Conservation (phyloP, 2,888 invertebrate species). For the Eurois occulta region DNA sequence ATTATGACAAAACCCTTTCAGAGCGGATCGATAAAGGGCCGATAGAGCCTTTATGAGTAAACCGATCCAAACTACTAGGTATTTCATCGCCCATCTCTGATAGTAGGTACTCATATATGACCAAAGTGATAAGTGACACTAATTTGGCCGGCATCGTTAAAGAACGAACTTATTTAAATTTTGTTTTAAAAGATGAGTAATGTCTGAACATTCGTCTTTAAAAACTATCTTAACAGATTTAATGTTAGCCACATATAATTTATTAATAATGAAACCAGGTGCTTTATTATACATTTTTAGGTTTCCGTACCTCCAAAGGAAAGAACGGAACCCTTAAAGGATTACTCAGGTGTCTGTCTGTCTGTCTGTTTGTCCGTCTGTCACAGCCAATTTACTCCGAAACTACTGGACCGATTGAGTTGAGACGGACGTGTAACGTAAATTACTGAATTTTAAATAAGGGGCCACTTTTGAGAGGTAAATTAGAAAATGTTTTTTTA, state of each 20-base stretch:
- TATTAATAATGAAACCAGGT: neutral
- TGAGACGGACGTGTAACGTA: no score
- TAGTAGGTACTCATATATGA: neutral
- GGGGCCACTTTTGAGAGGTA: no score
- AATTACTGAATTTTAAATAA: no score
- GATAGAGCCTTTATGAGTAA: neutral
- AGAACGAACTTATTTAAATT: no score
- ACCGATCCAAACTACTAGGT: neutral
- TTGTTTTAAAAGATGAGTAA: neutral
- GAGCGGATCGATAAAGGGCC: slow-evolving; percentile 8
- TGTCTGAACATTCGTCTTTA: neutral
- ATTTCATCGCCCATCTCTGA: neutral
- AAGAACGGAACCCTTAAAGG: no score
- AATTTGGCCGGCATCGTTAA: neutral
- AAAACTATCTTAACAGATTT: neutral
- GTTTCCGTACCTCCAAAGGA: no score
- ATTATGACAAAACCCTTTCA: slow-evolving; percentile 29
- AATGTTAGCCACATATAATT: neutral
- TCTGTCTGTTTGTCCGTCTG: no score
- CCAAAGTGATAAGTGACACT: neutral
- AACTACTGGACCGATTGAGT: no score
- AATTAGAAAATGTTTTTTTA: no score
- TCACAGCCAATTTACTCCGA: no score
- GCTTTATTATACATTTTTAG: no score
- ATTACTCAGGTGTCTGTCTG: no score